phyloP scores from a whole-genome alignment of 2,888 invertebrate species.

The Polymixis flavicincta region DNA sequence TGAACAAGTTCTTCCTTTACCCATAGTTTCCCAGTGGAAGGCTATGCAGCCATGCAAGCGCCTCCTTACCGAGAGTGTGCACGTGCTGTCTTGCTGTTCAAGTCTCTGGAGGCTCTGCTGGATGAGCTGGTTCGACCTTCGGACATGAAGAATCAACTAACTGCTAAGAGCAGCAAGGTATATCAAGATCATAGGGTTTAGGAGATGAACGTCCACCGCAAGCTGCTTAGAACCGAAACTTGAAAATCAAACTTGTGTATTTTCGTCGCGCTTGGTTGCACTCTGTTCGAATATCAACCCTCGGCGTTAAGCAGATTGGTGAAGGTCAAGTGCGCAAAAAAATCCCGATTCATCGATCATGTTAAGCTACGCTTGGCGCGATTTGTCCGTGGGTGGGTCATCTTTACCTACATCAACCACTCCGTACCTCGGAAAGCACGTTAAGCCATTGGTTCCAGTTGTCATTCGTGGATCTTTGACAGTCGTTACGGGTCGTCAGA shows the following conservation, averaged over 20 bases:
- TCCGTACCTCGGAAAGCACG: background rate
- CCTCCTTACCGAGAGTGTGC: slow-evolving; percentile 80
- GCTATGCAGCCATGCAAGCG: slow-evolving; percentile 92
- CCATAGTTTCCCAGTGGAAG: slow-evolving; percentile 92
- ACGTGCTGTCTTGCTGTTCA: slow-evolving; percentile 80
- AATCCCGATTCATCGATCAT: too few species aligned
- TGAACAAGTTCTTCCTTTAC: background rate
- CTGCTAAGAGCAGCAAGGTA: slow-evolving; percentile 83
- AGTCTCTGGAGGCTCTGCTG: slow-evolving; percentile 80
- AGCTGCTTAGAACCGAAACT: too few species aligned
- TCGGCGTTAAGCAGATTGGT: too few species aligned
- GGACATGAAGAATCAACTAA: slow-evolving; percentile 73
- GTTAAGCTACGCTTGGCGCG: background rate
- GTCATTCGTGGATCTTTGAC: background rate
- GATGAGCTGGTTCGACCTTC: slow-evolving; percentile 78
- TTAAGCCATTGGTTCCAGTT: background rate
- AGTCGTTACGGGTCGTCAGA: background rate
- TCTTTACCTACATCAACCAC: background rate
- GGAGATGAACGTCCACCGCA: background rate
- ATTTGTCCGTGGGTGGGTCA: background rate
- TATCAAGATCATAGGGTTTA: background rate
- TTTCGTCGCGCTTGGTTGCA: too few species aligned
- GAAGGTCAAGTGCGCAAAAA: too few species aligned
- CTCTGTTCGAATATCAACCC: too few species aligned
- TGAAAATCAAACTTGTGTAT: too few species aligned